These are phyloP conservation scores for Stenodera caucasica DNA, from an alignment of 2,888 invertebrate species.

Conservation along the genomic window DNA sequence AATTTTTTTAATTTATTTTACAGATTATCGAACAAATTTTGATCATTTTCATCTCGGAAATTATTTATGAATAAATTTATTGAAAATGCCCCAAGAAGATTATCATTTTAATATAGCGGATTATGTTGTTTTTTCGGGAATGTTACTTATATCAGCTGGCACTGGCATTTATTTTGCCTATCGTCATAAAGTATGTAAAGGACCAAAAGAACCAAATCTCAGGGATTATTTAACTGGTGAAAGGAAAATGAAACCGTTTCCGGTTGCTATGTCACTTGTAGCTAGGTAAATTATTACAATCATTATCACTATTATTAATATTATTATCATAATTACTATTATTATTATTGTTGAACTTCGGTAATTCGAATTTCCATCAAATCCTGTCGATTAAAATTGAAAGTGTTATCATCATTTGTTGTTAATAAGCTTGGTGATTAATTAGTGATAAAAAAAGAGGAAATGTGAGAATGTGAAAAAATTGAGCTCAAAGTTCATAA, in stretches of 20 bases:
- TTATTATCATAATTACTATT: no score
- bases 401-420: no score
- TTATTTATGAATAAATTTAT: background rate
- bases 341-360: background rate
- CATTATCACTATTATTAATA: no score
- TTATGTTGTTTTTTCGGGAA: constrained; percentile 71
- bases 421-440: no score
- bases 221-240: constrained; percentile 78
- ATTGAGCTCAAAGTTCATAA: no score
- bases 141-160: constrained; percentile 71
- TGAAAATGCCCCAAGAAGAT: constrained; percentile 14
- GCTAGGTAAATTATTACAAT: constrained; percentile 64
- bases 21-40: background rate
- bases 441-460: no score
- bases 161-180: constrained; percentile 76
- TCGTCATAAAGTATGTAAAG: constrained; percentile 56
- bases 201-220: constrained; percentile 56
- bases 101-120: constrained; percentile 56
- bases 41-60: no score
- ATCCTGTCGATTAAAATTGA: no score
- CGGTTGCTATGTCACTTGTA: constrained; percentile 83
- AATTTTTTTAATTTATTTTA: no score
- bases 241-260: constrained; percentile 73
- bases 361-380: background rate
- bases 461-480: no score